phyloP scores from a whole-genome alignment of 1,140 invertebrate genomes.

The Mizuhopecten yessoensis region DNA sequence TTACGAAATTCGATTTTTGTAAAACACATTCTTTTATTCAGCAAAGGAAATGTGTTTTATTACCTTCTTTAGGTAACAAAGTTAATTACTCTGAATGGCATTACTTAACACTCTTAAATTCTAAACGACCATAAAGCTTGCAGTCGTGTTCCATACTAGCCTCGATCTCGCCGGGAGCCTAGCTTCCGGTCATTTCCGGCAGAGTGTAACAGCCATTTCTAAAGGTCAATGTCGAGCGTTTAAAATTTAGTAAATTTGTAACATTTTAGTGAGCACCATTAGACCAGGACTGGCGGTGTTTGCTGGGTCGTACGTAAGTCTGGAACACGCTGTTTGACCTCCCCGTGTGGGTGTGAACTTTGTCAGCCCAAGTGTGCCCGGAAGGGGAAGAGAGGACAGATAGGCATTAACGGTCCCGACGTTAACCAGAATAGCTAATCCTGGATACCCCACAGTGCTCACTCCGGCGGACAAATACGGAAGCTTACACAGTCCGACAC shows the following conservation, averaged over 20 bases:
- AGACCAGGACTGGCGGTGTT: not conserved
- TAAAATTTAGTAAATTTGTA: constrained; percentile 30
- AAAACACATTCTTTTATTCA: constrained; percentile 40
- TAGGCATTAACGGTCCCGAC: not conserved
- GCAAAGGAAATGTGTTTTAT: constrained; percentile 38
- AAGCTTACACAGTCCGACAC: not conserved
- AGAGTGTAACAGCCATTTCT: constrained; percentile 13
- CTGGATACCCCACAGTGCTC: not conserved
- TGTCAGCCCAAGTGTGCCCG: not conserved
- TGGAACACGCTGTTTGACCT: constrained; percentile 10
- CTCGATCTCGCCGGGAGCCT: constrained; percentile 29
- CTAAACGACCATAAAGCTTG: constrained; percentile 13
- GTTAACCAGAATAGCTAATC: constrained; percentile 7
- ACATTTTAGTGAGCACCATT: not conserved
- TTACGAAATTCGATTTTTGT: constrained; percentile 33
- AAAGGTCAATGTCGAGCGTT: constrained; percentile 33
- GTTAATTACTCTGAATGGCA: constrained; percentile 19
- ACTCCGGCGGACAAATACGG: not conserved
- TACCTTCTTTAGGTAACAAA: not conserved
- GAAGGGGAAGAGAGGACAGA: constrained; percentile 1
- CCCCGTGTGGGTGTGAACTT: not conserved
- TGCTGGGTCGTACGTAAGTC: not conserved
- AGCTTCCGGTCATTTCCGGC: constrained; percentile 22
- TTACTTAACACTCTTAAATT: constrained; percentile 18
- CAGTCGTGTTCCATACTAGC: not conserved